Conservation (phyloP, 2,888 invertebrate species). For the Actias luna region DNA sequence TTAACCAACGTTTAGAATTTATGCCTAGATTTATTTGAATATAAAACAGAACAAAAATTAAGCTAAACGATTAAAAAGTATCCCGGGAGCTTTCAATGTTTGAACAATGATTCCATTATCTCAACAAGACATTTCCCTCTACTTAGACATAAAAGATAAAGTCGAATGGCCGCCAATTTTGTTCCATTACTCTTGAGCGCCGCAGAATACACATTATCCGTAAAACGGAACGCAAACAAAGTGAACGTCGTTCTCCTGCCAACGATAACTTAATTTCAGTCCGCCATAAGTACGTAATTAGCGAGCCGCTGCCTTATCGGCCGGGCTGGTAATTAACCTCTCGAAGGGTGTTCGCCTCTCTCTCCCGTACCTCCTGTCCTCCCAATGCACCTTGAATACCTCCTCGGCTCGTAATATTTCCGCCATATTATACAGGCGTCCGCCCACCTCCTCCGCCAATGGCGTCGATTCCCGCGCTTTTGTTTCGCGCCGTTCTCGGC, state of each 20-base stretch:
- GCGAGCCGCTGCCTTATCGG: constrained; percentile 81
- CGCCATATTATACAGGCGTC: constrained; percentile 78
- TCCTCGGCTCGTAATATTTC: constrained; percentile 77
- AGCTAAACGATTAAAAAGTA: constrained; percentile 76
- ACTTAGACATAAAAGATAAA: constrained; percentile 72
- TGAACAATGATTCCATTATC: constrained; percentile 77
- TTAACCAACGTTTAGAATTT: constrained; percentile 27
- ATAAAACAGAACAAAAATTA: constrained; percentile 62
- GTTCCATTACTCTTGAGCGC: constrained; percentile 74
- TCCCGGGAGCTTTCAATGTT: constrained; percentile 55
- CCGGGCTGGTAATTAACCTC: constrained; percentile 81
- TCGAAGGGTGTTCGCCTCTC: constrained; percentile 49
- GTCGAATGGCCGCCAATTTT: constrained; percentile 76
- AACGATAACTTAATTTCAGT: constrained; percentile 81
- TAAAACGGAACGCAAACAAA: constrained; percentile 81
- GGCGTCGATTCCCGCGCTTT: constrained; percentile 77
- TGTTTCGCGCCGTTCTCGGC: constrained; percentile 68
- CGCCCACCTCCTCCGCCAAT: constrained; percentile 80
- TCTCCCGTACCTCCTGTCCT: constrained; percentile 47
- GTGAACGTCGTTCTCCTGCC: constrained; percentile 77
- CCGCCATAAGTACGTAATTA: constrained; percentile 82
- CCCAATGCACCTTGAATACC: constrained; percentile 73
- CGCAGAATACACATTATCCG: constrained; percentile 75
- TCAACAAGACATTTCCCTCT: constrained; percentile 49
- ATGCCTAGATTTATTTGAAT: constrained; percentile 40